Percentiles rank a stretch among this genome's conserved stretches.
These are phyloP conservation scores for Sycophaga agraensis DNA, from an alignment of 1,140 invertebrate genomes.

Conservation along the genomic window DNA sequence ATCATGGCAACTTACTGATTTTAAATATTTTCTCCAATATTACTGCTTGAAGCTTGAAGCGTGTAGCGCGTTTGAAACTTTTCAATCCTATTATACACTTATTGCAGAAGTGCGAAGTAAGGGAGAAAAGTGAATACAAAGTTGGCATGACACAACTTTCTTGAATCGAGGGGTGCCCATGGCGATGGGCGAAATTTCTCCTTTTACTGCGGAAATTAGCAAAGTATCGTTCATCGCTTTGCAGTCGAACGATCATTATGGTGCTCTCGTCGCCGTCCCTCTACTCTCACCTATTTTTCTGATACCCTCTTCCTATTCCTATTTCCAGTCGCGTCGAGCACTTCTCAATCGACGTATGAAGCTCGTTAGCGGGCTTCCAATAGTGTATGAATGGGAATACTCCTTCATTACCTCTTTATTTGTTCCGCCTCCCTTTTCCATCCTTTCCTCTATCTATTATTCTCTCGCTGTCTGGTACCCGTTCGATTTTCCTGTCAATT, in stretches of 20 bases:
- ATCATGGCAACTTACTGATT: no score
- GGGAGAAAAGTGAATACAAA: no score
- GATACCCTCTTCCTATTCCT: neutral
- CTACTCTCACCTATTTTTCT: neutral
- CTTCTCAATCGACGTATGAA: conserved; percentile 35
- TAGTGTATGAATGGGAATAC: conserved; percentile 45
- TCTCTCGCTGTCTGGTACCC: neutral
- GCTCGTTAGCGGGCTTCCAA: conserved; percentile 48
- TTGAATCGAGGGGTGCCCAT: neutral
- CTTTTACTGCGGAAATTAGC: conserved; percentile 1
- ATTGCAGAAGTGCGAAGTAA: no score
- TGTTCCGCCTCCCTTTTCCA: neutral
- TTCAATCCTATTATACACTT: no score
- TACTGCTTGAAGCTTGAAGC: no score
- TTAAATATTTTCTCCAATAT: no score
- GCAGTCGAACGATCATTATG: conserved; percentile 1
- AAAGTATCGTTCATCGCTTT: conserved; percentile 22
- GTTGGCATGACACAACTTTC: no score
- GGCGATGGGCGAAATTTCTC: neutral
- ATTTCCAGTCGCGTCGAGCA: conserved; percentile 15
- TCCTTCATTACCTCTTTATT: conserved; percentile 29
- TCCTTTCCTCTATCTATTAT: neutral
- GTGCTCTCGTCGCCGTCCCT: conserved; percentile 1
- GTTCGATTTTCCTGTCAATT: no score
- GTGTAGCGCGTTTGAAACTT: no score